Conservation (phyloP, 2,888 invertebrate genomes). For the Agrochola macilenta region DNA sequence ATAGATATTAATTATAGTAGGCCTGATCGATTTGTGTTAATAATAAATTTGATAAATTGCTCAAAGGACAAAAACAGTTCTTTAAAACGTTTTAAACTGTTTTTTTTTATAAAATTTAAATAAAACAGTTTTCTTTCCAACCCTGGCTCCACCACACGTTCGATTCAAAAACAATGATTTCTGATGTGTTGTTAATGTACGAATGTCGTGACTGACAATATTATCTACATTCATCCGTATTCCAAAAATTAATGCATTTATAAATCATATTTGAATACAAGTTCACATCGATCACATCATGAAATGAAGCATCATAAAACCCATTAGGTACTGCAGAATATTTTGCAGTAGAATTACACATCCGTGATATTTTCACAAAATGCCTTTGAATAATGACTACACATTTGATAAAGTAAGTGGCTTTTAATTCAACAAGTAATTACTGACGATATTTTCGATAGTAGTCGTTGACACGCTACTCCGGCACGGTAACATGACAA, state of each 20-base stretch:
- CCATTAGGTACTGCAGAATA: conserved; percentile 38
- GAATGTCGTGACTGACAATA: conserved; percentile 59
- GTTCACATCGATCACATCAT: conserved; percentile 27
- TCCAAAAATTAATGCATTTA: conserved; percentile 48
- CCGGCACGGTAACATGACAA: conserved; percentile 35
- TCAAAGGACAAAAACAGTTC: too few relatives aligned
- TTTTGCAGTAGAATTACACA: conserved; percentile 21
- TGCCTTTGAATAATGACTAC: conserved; percentile 22
- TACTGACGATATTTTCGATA: conserved; percentile 28
- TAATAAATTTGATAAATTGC: too few relatives aligned
- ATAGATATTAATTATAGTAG: too few relatives aligned
- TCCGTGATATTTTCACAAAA: conserved; percentile 17
- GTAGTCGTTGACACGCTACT: conserved; percentile 38
- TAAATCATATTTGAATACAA: conserved; percentile 39
- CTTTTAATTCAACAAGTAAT: conserved; percentile 36
- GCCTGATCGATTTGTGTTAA: too few relatives aligned
- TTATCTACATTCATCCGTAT: conserved; percentile 41
- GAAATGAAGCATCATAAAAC: conserved; percentile 3
- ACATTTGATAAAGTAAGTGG: conserved; percentile 8
- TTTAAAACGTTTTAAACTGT: too few relatives aligned
- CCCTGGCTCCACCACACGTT: conserved; percentile 16
- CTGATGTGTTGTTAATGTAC: conserved; percentile 61
- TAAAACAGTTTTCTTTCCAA: too few relatives aligned
- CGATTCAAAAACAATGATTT: conserved; percentile 52
- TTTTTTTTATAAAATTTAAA: too few relatives aligned